Conservation (phyloP, 2,888 invertebrate species). For the Pseudococcus jackbeardsleyi region DNA sequence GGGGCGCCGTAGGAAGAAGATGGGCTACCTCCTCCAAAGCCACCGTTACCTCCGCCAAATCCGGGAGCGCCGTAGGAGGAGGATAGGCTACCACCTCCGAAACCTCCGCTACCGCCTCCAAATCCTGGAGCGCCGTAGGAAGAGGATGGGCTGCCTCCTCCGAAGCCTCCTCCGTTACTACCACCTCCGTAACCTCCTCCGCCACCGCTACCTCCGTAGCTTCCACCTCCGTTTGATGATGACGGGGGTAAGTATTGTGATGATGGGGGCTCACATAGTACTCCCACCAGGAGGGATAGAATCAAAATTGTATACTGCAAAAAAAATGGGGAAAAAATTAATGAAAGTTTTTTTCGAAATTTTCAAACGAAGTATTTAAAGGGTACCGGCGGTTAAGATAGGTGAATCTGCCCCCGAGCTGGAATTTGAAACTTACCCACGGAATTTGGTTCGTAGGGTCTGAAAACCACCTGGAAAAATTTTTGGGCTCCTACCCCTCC, state of each 20-base stretch:
- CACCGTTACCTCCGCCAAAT: conserved; percentile 2
- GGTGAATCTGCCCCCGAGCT: no score
- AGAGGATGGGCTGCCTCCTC: conserved; percentile 32
- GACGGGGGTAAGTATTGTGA: background rate
- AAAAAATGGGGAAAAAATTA: conserved; percentile 25
- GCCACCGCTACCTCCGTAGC: background rate
- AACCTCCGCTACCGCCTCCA: conserved; percentile 51
- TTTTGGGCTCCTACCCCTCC: no score
- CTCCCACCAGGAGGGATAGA: conserved; percentile 25
- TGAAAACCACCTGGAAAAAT: no score
- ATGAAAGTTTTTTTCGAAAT: background rate
- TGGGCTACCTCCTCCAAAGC: background rate
- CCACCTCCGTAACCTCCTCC: background rate
- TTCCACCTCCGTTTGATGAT: background rate
- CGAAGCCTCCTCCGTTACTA: background rate
- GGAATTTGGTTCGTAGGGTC: no score
- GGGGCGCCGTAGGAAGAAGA: background rate
- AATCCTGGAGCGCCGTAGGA: background rate
- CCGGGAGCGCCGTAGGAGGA: conserved; percentile 53
- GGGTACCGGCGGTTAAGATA: no score
- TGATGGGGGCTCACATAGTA: background rate
- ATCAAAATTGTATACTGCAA: conserved; percentile 42
- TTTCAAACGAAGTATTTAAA: no score
- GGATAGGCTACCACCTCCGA: conserved; percentile 23
- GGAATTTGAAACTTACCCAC: no score